Conservation (phyloP, 2,797 vertebrate genomes). For the Orientallactaga sibirica region DNA sequence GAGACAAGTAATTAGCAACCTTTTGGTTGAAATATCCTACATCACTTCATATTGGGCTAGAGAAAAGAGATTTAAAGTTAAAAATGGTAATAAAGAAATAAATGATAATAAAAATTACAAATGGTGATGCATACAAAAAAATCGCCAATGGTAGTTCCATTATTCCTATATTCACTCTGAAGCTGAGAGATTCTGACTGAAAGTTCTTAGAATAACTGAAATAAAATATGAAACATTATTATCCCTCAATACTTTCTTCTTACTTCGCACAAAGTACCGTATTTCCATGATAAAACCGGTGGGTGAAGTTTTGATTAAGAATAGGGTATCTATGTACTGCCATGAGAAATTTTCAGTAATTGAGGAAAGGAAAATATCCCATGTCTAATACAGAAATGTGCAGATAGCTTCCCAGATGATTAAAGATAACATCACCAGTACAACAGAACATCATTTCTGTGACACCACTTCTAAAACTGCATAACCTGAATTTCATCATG, state of each 20-base stretch:
- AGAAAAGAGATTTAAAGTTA: not conserved
- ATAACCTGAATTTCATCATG: not conserved
- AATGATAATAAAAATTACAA: not conserved
- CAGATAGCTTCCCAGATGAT: not conserved
- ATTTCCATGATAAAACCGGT: not conserved
- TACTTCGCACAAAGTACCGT: not conserved
- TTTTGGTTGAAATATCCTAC: conserved; percentile 28
- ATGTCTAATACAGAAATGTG: not conserved
- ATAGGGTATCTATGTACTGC: not conserved
- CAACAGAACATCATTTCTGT: not conserved
- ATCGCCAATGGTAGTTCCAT: not conserved
- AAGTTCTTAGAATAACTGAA: conserved; percentile 3
- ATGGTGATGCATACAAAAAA: not conserved
- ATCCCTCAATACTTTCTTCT: not conserved
- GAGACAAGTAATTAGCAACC: conserved; percentile 11
- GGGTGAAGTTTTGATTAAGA: not conserved
- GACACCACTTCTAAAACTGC: not conserved
- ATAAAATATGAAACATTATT: conserved; percentile 38
- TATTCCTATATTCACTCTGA: not conserved
- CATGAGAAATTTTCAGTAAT: not conserved
- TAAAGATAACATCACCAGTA: not conserved
- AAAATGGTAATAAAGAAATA: no score
- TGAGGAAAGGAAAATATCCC: not conserved
- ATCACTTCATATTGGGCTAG: not conserved
- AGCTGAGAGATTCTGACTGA: conserved; percentile 3